phyloP scores from a whole-genome alignment of 2,113 vertebrate species.

The Pelecanus crispus region DNA sequence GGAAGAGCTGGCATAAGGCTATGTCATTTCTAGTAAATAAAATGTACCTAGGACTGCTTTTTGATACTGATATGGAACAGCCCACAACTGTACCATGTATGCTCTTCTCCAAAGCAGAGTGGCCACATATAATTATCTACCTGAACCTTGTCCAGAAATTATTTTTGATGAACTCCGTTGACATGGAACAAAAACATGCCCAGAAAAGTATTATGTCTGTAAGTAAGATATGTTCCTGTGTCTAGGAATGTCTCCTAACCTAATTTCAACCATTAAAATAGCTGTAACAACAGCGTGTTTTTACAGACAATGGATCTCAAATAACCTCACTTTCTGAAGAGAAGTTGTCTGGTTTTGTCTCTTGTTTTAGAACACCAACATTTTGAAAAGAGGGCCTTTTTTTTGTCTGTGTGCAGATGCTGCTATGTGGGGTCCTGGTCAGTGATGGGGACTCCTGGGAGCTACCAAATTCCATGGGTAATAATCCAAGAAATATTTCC shows the following conservation, averaged over 20 bases:
- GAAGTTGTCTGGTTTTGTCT: background rate
- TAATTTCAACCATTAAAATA: background rate
- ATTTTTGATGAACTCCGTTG: background rate
- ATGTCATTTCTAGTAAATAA: background rate
- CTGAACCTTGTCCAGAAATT: background rate
- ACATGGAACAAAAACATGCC: background rate
- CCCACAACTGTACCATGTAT: background rate
- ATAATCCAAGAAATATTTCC: background rate
- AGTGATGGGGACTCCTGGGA: background rate
- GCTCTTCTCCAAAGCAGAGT: background rate
- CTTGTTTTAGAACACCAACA: background rate
- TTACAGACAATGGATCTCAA: background rate
- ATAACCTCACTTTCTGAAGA: background rate
- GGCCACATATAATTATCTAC: background rate
- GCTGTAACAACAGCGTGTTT: background rate
- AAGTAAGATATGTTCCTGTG: background rate
- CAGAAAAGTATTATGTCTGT: background rate
- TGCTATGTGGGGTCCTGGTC: background rate
- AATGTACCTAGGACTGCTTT: background rate
- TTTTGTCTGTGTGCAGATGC: background rate
- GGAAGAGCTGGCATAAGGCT: background rate
- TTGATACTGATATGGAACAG: background rate
- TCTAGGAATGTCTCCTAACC: fast-evolving
- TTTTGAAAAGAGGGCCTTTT: background rate
- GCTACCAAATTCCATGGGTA: background rate